Base-by-base conservation (phyloP, 2,113 vertebrate species). In the Camelus bactrianus region DNA sequence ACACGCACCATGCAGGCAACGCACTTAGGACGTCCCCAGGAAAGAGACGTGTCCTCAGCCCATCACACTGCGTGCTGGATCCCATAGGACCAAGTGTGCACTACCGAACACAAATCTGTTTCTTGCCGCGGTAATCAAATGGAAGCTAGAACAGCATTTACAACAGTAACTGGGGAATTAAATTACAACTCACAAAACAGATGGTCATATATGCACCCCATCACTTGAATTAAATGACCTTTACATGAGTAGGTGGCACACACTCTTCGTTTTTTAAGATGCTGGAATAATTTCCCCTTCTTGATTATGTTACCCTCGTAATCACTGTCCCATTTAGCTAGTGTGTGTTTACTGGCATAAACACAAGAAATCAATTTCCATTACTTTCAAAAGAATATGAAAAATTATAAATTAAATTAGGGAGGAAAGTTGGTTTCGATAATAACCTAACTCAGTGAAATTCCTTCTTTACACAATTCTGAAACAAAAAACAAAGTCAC, bases 401-500 rank as follows among this genome's bases (percentile, higher is more conserved):
- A 84, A 90, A 85, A 56, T 28, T 48, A 12, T 32, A 80, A 92
- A 52, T 60, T 48, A 90, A 82, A 89, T 54, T 0, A 2, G 54
- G 52, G 28, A 35, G 3, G 26, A 3, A 3, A 46, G 52, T 30
- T 62, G 10, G 6, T 77, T 93, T 93, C 93, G 79, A 26, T 48
- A 95, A 28, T 65, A 82, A 82, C 38, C 22, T 38, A 67, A 67
- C 3, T 64, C 11, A 76, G 30, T n/a, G 15, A 89, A 69, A 52
- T 14, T 84, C 64, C 50, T 89, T 67, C 88, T 60, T 56, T 83
- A 60, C 14, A 77, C 12, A 91, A 58, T 80, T 87, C n/a, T 81
- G 16, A 94, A 96, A 86, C 48, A 82, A 75, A 89, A 85, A 62
- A 72, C 19, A 92, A 56, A 26, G n/a, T 65, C 48, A 75, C 9